Evolutionary conservation across 1,140 invertebrate species (phyloP).

Genomic region (Mamestra configurata): DNA sequence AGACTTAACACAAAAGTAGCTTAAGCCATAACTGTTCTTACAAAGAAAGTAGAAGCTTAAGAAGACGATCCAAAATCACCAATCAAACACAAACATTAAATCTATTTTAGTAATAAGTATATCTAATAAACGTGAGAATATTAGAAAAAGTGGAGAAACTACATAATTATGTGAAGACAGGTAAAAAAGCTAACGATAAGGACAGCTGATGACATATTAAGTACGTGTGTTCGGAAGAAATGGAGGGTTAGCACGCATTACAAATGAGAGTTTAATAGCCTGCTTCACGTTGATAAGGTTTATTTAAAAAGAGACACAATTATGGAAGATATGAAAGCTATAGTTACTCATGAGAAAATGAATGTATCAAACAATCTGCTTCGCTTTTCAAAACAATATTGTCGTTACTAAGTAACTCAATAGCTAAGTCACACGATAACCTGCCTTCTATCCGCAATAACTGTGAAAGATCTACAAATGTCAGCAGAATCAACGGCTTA

Average conservation of each 20-base stretch:
- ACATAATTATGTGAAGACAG: constrained; percentile 37
- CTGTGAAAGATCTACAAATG: too few relatives aligned
- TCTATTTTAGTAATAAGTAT: constrained; percentile 58
- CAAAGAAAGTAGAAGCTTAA: not conserved
- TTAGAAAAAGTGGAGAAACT: constrained; percentile 46
- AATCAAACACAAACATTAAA: constrained; percentile 36
- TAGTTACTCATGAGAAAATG: too few relatives aligned
- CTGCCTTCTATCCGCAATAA: too few relatives aligned
- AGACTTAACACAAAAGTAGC: not conserved
- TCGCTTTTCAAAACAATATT: too few relatives aligned
- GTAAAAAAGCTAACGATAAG: constrained; percentile 30
- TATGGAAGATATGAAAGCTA: not conserved
- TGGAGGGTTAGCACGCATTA: constrained; percentile 23
- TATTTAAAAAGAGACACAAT: not conserved
- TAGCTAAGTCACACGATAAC: too few relatives aligned
- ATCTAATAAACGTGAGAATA: constrained; percentile 51
- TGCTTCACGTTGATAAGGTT: not conserved
- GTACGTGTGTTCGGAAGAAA: constrained; percentile 12
- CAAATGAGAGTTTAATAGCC: constrained; percentile 35
- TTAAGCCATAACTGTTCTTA: not conserved
- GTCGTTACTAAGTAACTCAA: too few relatives aligned
- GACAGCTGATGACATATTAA: constrained; percentile 18
- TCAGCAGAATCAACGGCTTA: too few relatives aligned
- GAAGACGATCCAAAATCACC: not conserved
- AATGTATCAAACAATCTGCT: too few relatives aligned